Percentiles rank a stretch among this genome's conserved stretches.
These are phyloP conservation scores for Poeciliopsis infans DNA, from an alignment of 2,797 vertebrate species.

Conservation along the genomic window DNA sequence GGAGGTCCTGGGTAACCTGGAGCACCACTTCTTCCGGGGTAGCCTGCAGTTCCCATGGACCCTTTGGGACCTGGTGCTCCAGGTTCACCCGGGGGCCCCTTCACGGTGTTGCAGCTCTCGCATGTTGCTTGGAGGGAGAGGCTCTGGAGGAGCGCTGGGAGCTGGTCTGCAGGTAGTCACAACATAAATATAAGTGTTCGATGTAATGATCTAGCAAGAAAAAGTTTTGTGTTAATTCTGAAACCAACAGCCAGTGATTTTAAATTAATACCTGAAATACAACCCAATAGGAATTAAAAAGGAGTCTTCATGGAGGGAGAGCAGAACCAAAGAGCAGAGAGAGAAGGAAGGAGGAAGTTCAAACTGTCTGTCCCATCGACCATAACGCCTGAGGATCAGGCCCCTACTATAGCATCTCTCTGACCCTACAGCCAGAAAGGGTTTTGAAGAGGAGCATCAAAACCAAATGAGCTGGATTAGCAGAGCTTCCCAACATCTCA, in stretches of 20 bases:
- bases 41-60: constrained; percentile 75
- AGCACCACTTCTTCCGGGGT: constrained; percentile 77
- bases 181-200: background rate
- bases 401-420: too few relatives aligned
- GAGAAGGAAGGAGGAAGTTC: too few relatives aligned
- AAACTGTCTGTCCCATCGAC: background rate
- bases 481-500: too few relatives aligned
- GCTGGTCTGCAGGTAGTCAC: constrained; percentile 69
- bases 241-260: background rate
- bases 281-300: background rate
- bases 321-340: background rate
- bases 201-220: background rate
- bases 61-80: constrained; percentile 80
- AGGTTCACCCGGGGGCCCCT: constrained; percentile 76
- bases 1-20: constrained; percentile 80
- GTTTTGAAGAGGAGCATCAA: too few relatives aligned
- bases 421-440: too few relatives aligned
- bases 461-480: too few relatives aligned
- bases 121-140: constrained; percentile 66
- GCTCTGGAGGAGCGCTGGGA: constrained; percentile 77
- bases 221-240: background rate
- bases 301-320: background rate
- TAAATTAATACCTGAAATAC: background rate
- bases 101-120: constrained; percentile 73
- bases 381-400: background rate